phyloP scores from a whole-genome alignment of 2,797 vertebrate genomes.

The Champsocephalus gunnari region DNA sequence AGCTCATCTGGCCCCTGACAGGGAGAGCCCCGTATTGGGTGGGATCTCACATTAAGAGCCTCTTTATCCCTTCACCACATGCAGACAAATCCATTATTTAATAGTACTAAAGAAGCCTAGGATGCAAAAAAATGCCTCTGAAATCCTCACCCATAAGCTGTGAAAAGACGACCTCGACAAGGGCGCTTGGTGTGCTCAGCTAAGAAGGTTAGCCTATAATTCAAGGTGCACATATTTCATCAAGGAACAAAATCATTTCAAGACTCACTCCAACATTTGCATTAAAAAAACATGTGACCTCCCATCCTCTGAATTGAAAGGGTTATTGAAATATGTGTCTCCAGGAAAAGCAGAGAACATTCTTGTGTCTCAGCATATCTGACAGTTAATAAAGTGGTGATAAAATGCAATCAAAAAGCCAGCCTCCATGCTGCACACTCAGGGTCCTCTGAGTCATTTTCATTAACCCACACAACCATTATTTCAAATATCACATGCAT shows the following conservation, averaged over 20 bases:
- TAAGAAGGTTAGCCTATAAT: constrained; percentile 17
- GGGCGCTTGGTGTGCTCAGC: constrained; percentile 39
- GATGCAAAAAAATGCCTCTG: constrained; percentile 59
- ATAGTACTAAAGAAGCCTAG: constrained; percentile 88
- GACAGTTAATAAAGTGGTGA: constrained; percentile 72
- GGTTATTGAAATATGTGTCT: constrained; percentile 22
- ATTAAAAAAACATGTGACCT: constrained; percentile 34
- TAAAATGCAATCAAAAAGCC: constrained; percentile 76
- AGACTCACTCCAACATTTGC: constrained; percentile 14
- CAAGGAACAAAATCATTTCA: background rate
- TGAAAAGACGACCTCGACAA: constrained; percentile 83
- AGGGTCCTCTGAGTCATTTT: constrained; percentile 79
- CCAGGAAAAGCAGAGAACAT: constrained; percentile 24
- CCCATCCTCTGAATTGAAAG: constrained; percentile 11
- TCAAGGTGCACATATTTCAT: constrained; percentile 8
- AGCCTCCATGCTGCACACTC: constrained; percentile 66
- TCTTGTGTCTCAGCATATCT: constrained; percentile 61
- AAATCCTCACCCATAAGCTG: constrained; percentile 70
- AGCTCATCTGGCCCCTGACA: constrained; percentile 84
- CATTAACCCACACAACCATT: constrained; percentile 79
- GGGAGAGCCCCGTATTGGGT: constrained; percentile 80
- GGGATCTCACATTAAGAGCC: constrained; percentile 87
- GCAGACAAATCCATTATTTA: constrained; percentile 92
- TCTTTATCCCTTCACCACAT: constrained; percentile 84
- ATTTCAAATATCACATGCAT: constrained; percentile 73